Conservation (phyloP, 2,888 invertebrate species). For the Antheraea yamamai region DNA sequence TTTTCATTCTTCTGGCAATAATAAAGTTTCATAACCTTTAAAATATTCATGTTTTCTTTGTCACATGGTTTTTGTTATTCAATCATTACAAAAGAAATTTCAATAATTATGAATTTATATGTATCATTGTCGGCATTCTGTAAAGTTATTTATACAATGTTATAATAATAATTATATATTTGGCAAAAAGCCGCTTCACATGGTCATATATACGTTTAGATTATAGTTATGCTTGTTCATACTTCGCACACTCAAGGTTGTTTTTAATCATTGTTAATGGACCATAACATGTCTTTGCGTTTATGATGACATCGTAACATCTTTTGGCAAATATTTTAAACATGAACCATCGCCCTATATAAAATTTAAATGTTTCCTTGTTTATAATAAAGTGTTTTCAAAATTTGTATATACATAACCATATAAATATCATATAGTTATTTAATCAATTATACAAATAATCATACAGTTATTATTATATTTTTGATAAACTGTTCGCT, state of each 20-base stretch:
- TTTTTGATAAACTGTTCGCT: too few relatives aligned
- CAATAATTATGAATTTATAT: not conserved
- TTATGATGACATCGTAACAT: not conserved
- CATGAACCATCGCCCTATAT: not conserved
- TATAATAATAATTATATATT: not conserved
- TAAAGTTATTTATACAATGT: not conserved
- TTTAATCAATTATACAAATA: too few relatives aligned
- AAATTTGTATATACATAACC: not conserved
- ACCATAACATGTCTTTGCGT: not conserved
- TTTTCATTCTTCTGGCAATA: too few relatives aligned
- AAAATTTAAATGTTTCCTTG: not conserved
- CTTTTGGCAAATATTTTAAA: not conserved
- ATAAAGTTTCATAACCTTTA: not conserved
- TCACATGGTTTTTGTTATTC: not conserved
- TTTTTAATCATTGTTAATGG: constrained; percentile 4
- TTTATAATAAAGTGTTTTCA: not conserved
- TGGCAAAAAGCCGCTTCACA: not conserved
- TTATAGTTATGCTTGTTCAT: not conserved
- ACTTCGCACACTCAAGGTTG: not conserved
- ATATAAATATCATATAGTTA: too few relatives aligned
- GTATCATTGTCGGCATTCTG: not conserved
- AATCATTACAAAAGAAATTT: not conserved
- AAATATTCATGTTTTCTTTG: not conserved
- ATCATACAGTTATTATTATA: too few relatives aligned
- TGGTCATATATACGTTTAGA: not conserved